These are phyloP conservation scores for Luperina nickerlii DNA, from an alignment of 2,888 invertebrate species.

Conservation along the genomic window DNA sequence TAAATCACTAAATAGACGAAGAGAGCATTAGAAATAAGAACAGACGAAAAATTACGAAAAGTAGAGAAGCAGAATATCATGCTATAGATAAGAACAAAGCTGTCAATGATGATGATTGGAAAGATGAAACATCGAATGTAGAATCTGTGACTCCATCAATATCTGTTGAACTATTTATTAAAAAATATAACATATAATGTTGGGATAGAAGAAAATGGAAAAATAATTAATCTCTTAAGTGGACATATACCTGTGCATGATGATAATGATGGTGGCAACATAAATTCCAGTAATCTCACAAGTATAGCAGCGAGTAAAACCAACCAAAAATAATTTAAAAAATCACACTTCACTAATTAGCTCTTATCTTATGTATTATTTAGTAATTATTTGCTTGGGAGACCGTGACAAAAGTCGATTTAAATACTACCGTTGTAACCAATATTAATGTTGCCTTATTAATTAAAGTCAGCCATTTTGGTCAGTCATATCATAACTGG, in stretches of 20 bases:
- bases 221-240: background rate
- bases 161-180: background rate
- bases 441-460: constrained; percentile 2
- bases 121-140: background rate
- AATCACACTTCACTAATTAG: constrained; percentile 8
- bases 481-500: background rate
- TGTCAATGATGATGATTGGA: background rate
- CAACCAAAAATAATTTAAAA: background rate
- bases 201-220: background rate
- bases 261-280: background rate
- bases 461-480: constrained; percentile 21
- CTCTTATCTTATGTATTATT: constrained; percentile 18
- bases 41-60: background rate
- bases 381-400: constrained; percentile 36
- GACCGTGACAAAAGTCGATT: constrained; percentile 29
- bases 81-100: background rate
- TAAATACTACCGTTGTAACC: constrained; percentile 11
- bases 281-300: background rate
- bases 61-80: background rate
- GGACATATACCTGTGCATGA: too few species aligned
- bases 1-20: background rate
- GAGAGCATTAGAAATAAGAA: background rate
- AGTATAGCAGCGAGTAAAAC: constrained; percentile 12
- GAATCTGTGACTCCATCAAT: background rate
- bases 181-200: background rate